phyloP scores from a whole-genome alignment of 2,113 vertebrate species.

The Sceloporus tristichus region DNA sequence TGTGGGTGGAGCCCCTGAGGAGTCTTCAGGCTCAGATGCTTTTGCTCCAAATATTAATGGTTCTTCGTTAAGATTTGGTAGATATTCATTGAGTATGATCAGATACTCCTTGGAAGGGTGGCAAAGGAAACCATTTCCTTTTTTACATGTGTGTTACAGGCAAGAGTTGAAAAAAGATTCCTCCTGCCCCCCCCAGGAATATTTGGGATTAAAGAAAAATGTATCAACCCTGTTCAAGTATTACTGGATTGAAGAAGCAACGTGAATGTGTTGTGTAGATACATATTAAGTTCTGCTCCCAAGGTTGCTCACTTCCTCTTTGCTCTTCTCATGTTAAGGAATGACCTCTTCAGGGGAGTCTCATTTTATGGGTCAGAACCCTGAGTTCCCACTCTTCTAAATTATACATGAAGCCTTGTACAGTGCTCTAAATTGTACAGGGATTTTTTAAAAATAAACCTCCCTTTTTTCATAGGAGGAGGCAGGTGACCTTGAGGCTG shows the following conservation, averaged over 20 bases:
- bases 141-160: constrained; percentile 28
- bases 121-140: constrained; percentile 17
- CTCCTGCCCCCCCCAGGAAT: neutral
- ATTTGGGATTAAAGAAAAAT: neutral
- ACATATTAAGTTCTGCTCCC: neutral
- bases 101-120: constrained; percentile 24
- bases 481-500: neutral
- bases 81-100: neutral
- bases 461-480: neutral
- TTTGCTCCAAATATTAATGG: constrained; percentile 37
- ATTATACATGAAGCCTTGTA: neutral
- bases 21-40: constrained; percentile 40
- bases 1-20: neutral
- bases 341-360: neutral
- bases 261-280: neutral
- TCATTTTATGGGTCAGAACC: neutral
- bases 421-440: neutral
- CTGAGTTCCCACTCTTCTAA: neutral
- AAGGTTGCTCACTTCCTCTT: no score
- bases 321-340: neutral
- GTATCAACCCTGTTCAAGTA: neutral
- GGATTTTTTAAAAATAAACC: neutral
- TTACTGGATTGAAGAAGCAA: neutral
- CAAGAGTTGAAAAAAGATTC: constrained; percentile 13
- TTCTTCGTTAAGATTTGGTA: constrained; percentile 41